phyloP scores from a whole-genome alignment of 1,140 invertebrate species.

The Drosophila ambigua region DNA sequence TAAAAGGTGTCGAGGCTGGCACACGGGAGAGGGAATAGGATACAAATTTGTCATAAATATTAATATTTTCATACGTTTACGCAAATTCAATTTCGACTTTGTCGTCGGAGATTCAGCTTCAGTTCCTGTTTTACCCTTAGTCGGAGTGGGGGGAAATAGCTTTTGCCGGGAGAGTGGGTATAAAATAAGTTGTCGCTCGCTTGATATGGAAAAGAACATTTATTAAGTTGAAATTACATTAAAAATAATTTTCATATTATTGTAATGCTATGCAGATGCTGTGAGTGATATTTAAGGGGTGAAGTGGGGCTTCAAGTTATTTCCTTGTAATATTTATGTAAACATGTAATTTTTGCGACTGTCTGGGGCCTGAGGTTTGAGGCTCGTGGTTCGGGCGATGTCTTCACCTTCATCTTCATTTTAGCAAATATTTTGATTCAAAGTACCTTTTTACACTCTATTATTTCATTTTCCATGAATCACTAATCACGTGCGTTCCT shows the following conservation, averaged over 20 bases:
- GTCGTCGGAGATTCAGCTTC: not conserved
- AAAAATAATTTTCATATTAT: constrained; percentile 79
- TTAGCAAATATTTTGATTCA: no score
- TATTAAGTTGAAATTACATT: constrained; percentile 82
- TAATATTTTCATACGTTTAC: constrained; percentile 80
- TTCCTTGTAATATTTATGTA: constrained; percentile 77
- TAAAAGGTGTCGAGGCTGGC: not conserved
- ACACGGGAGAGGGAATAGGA: constrained; percentile 14
- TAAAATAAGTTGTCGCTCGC: constrained; percentile 46
- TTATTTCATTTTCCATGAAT: constrained; percentile 34
- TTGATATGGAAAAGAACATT: constrained; percentile 72
- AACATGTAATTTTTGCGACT: constrained; percentile 67
- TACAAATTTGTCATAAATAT: constrained; percentile 79
- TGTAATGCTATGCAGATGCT: constrained; percentile 47
- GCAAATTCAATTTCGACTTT: constrained; percentile 77
- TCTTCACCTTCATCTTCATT: no score
- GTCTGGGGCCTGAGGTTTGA: not conserved
- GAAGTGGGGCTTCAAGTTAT: constrained; percentile 49
- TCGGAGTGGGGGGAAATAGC: not conserved
- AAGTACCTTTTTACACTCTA: not conserved
- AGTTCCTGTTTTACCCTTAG: constrained; percentile 44
- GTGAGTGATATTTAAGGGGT: constrained; percentile 5
- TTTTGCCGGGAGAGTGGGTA: not conserved
- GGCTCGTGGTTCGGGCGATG: no score
- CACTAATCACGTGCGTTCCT: no score